phyloP scores from a whole-genome alignment of 2,113 vertebrate genomes.

The Eidolon helvum region DNA sequence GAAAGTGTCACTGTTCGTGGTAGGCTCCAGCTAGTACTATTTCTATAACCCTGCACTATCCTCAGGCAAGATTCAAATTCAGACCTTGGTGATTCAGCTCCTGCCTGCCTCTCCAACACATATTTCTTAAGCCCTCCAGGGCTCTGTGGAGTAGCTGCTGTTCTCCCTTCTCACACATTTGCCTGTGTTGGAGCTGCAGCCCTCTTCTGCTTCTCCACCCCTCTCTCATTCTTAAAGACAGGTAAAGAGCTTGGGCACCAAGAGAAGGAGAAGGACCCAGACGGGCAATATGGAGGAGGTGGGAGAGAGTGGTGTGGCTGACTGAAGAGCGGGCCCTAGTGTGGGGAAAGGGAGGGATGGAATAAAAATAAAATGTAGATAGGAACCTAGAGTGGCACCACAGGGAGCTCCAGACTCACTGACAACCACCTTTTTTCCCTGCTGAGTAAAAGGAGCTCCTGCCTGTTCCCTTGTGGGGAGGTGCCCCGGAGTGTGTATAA shows the following conservation, averaged over 20 bases:
- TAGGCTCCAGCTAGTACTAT: not conserved
- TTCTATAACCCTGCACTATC: not conserved
- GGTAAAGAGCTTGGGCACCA: not conserved
- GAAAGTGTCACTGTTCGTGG: not conserved
- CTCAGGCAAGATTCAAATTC: not conserved
- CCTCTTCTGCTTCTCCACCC: not conserved
- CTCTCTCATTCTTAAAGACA: not conserved
- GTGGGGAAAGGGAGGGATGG: too few relatives aligned
- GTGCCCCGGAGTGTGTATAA: not conserved
- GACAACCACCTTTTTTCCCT: not conserved
- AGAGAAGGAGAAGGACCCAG: not conserved
- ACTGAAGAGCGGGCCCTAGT: too few relatives aligned
- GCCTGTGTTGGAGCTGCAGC: not conserved
- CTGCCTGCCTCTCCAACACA: not conserved
- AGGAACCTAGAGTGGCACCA: not conserved
- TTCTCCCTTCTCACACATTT: not conserved
- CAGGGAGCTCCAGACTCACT: not conserved
- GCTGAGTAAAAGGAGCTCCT: not conserved
- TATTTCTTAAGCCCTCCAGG: not conserved
- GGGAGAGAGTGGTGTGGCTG: not conserved
- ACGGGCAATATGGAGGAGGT: not conserved
- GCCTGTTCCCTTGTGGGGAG: not conserved
- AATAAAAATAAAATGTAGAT: not conserved
- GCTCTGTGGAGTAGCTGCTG: not conserved
- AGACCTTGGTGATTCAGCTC: not conserved